phyloP scores from a whole-genome alignment of 2,888 invertebrate genomes.

The Tipula confusa region DNA sequence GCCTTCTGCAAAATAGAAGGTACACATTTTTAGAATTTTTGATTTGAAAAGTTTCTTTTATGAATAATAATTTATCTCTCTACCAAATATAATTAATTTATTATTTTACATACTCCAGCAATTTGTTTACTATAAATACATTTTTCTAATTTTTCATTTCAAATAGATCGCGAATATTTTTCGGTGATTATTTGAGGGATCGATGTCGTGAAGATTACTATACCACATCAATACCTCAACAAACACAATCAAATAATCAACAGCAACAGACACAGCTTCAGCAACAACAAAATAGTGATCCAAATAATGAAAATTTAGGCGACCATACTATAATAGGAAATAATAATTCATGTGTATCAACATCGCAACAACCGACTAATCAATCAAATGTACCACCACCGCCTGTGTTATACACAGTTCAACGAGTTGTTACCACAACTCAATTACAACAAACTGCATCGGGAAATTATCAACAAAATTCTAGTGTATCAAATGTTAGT shows the following conservation, averaged over 20 bases:
- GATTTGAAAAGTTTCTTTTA: neutral
- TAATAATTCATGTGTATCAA: slow-evolving; percentile 36
- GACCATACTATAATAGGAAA: slow-evolving; percentile 36
- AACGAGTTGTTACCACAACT: slow-evolving; percentile 49
- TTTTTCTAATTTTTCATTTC: slow-evolving; percentile 8
- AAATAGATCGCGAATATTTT: slow-evolving; percentile 46
- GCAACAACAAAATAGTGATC: slow-evolving; percentile 34
- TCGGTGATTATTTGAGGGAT: slow-evolving; percentile 43
- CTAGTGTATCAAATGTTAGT: slow-evolving; percentile 49
- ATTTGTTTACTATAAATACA: too few species aligned
- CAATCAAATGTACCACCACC: slow-evolving; percentile 42
- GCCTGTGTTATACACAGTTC: slow-evolving; percentile 49
- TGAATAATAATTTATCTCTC: neutral
- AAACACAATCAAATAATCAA: slow-evolving; percentile 36
- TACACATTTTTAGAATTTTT: neutral
- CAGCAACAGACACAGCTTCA: slow-evolving; percentile 34
- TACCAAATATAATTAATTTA: neutral
- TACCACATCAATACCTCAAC: slow-evolving; percentile 40
- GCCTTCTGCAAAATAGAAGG: neutral
- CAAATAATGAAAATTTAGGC: slow-evolving; percentile 38
- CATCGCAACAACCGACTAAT: slow-evolving; percentile 37
- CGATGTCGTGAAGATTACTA: slow-evolving; percentile 48
- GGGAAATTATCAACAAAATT: slow-evolving; percentile 45
- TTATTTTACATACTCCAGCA: neutral
- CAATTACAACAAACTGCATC: slow-evolving; percentile 47